A percentile compares a stretch with the other conserved stretches of the same genome.
Evolutionary conservation across 2,797 vertebrate genomes (phyloP).

Genomic region (Schizothorax lantsangensis): DNA sequence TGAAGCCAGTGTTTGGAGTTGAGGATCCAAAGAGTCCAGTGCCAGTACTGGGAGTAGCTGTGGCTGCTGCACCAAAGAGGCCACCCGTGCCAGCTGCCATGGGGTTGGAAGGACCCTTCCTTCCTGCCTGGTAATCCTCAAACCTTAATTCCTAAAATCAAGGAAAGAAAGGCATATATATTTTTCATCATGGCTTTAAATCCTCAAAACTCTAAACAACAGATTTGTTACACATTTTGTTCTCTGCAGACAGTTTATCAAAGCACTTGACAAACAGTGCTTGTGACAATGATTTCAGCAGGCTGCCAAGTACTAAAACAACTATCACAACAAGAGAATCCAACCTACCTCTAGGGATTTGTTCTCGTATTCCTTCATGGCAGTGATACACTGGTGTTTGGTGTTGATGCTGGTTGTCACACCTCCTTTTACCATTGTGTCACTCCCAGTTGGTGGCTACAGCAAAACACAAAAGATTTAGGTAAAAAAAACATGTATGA

Average conservation of each 20-base stretch:
- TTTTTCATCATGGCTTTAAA: not conserved
- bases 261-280: not conserved
- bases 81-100: conserved; percentile 81
- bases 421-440: conserved; percentile 95
- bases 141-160: conserved; percentile 87
- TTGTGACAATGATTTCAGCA: not conserved
- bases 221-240: not conserved
- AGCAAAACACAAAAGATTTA: conserved; percentile 4
- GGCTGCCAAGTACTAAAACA: not conserved
- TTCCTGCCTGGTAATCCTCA: conserved; percentile 94
- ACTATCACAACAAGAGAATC: not conserved
- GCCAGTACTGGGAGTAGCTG: conserved; percentile 84
- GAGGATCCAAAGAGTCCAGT: conserved; percentile 90
- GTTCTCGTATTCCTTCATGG: conserved; percentile 99
- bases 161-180: not conserved
- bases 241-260: not conserved
- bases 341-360: conserved; percentile 92
- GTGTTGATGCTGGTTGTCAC: conserved; percentile 97
- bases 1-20: conserved; percentile 86
- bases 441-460: conserved; percentile 92
- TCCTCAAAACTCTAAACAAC: not conserved
- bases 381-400: conserved; percentile 97
- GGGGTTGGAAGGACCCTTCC: conserved; percentile 91
- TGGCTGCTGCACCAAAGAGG: conserved; percentile 83
- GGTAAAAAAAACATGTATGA: not conserved